Base-by-base conservation (phyloP, 2,888 invertebrate species). In the Pteria penguin region DNA sequence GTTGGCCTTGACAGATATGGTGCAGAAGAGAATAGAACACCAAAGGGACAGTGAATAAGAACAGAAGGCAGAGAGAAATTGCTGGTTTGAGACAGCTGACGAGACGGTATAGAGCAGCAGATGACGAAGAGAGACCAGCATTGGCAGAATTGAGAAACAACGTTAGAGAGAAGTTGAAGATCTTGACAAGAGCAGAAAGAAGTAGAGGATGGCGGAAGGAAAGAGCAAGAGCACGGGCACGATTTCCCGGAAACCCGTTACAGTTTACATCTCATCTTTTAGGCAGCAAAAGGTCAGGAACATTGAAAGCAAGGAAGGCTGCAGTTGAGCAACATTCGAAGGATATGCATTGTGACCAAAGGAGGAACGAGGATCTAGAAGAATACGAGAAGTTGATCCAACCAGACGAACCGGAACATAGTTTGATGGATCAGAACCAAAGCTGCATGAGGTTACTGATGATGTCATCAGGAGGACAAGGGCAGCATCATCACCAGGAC, bases 1-100 rank as follows among this genome's bases (percentile, higher is more conserved):
- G 27, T 77, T 4, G 67, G 71, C 18, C 27, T 66, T 4, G 72
- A 60, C n/a, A 66, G 66, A n/a, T 72, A 60, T 72, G 66, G 60
- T 24, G 45, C n/a, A 45, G 66, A 57, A 33, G 45, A 73, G 27
- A 45, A n/a, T 33, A 29, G 33, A 26, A 22, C n/a, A n/a, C 4
- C 14, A 32, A 24, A 31, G 22, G 27, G 27, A 29, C 29, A 27
- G 45, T 5, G 29, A 72, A 33, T 24, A 72, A 60, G 31, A 58
- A 57, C 58, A 60, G 36, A 36, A 57, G 36, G 18, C 26, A 45
- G 18, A n/a, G 1, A 45, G 45, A 65, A 45, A 66, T 73, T n/a
- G 22, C 45, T 5, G 31, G 66, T 14, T 11, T 67, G 52, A 73
- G 61, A 63, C 27, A 60, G 31, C 36, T 58, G 32, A 32, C n/a